Base-by-base conservation (phyloP, 1,140 invertebrate genomes). In the Apis dorsata region DNA sequence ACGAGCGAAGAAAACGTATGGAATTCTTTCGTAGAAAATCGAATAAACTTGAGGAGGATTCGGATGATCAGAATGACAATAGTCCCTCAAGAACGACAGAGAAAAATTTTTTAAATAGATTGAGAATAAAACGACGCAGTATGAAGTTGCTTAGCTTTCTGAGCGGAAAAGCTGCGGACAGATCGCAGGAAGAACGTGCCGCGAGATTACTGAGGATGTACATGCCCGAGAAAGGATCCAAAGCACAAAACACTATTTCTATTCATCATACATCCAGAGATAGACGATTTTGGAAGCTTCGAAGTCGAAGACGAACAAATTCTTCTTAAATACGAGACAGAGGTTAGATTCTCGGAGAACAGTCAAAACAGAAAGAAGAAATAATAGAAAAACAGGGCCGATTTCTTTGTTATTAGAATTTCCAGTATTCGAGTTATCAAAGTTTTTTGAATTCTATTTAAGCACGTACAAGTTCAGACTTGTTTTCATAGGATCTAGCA, bases 251-350 rank as follows among this genome's bases (percentile, higher is more conserved):
- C 49, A 94, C 93, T 12, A 94, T 93, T 57, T 92, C 92, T 62
- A 92, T 94, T 65, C 93, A 94, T 76, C 92, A 93, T 63, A 92
- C 92, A 65, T 93, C 93, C 72, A 91, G 92, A 68, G 92, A 94
- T 62, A 87, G 93, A 53, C 91, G 92, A 71, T 94, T 94, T 78
- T 94, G 93, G 93, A 93, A 92, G 75, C 86, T 94, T 34, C 90
- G 92, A 19, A 93, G 90, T 81, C 92, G 93, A 34, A 88, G 93
- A 63, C 91, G 91, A 65, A 93, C 93, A 0, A 93, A 89, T 84
- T 93, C 93, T 11, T 82, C 91, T 44, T 94, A 83, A 84, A 77
- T 3, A 11, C 66, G 12, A 68, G 1, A 44, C 5, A 5, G 21
- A 2, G 2, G 28, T 49, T 3, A 34, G 11, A 49, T 12, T 4